These are phyloP conservation scores for Cydia amplana DNA, from an alignment of 1,140 invertebrate species.

Conservation along the genomic window DNA sequence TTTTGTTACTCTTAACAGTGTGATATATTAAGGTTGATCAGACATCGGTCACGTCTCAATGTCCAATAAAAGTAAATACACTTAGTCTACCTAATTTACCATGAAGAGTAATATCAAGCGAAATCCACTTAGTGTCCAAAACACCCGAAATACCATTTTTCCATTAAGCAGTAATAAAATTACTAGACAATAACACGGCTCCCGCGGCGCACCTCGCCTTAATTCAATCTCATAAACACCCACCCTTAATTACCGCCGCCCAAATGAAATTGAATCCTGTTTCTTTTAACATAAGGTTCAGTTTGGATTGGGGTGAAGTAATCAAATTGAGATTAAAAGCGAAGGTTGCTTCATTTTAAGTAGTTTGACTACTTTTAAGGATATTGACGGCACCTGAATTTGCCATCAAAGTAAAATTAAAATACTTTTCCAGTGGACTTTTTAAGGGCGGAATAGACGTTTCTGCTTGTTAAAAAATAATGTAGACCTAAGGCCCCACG, in stretches of 20 bases:
- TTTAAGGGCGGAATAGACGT: too few species aligned
- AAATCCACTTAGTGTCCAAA: slow-evolving; percentile 2
- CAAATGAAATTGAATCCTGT: background rate
- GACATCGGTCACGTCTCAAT: too few species aligned
- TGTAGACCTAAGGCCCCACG: too few species aligned
- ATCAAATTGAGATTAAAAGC: slow-evolving; percentile 8
- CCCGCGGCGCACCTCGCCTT: slow-evolving; percentile 9
- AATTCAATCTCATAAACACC: slow-evolving; percentile 23
- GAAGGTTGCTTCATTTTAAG: background rate
- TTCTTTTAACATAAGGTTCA: background rate
- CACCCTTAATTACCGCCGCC: background rate
- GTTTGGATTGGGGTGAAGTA: background rate
- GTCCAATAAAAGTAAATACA: background rate
- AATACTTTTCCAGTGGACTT: too few species aligned
- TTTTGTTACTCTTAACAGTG: too few species aligned
- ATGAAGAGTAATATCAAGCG: background rate
- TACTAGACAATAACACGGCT: slow-evolving; percentile 6
- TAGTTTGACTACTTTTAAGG: background rate
- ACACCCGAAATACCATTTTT: background rate
- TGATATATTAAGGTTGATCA: too few species aligned
- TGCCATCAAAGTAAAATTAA: background rate
- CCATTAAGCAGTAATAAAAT: slow-evolving; percentile 7
- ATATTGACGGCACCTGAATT: slow-evolving; percentile 1
- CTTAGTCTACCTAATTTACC: background rate
- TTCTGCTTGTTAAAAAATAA: too few species aligned